These are phyloP conservation scores for Aegithalos caudatus DNA, from an alignment of 2,113 vertebrate genomes.

Conservation along the genomic window DNA sequence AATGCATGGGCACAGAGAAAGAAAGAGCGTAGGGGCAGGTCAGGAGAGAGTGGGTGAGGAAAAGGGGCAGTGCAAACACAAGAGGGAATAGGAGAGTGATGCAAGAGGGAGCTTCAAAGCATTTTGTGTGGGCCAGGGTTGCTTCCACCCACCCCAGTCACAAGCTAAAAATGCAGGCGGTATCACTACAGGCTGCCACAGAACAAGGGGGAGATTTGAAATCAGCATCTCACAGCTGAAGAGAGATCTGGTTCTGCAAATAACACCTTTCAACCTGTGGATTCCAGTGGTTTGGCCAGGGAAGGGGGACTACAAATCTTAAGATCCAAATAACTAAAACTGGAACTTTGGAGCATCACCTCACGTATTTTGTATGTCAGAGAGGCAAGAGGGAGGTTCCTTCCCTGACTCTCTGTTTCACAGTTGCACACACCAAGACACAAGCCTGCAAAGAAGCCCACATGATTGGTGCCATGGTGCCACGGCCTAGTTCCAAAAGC, in stretches of 20 bases:
- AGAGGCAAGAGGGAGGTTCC: background rate
- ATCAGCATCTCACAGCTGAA: background rate
- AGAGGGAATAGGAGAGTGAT: background rate
- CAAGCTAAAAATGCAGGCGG: background rate
- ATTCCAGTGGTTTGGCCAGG: background rate
- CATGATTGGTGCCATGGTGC: background rate
- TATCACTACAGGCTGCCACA: background rate
- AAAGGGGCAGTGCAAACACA: background rate
- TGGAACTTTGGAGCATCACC: background rate
- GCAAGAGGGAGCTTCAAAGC: background rate
- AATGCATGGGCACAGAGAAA: background rate
- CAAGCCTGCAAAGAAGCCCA: background rate
- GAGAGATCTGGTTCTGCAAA: background rate
- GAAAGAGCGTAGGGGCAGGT: background rate
- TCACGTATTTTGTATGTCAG: background rate
- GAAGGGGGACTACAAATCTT: background rate
- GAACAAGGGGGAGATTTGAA: background rate
- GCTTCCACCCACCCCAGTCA: background rate
- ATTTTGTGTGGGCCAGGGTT: background rate
- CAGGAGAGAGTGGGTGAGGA: background rate
- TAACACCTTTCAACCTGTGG: background rate
- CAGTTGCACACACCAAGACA: background rate
- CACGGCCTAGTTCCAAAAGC: background rate
- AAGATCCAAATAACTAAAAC: background rate
- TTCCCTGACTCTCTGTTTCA: background rate